Conservation (phyloP, 2,888 invertebrate genomes). For the Unio pictorum region DNA sequence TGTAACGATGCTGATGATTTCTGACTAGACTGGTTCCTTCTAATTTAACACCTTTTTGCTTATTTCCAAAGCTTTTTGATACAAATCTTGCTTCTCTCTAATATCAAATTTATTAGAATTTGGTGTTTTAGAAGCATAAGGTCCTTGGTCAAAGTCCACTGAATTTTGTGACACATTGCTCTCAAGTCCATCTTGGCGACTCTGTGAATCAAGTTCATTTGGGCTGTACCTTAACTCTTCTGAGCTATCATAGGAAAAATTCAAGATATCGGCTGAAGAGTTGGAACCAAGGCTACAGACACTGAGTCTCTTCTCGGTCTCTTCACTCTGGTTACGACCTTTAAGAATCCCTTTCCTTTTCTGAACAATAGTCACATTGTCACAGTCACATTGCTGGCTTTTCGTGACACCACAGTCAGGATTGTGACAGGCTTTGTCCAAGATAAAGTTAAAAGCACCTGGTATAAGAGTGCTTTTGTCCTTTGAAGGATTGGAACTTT, state of each 20-base stretch:
- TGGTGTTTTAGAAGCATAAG: slow-evolving; percentile 15
- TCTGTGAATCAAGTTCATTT: too few species aligned
- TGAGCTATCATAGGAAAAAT: slow-evolving; percentile 67
- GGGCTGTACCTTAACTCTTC: slow-evolving; percentile 40
- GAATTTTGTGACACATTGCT: too few species aligned
- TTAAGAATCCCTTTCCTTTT: slow-evolving; percentile 60
- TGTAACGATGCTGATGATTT: background rate
- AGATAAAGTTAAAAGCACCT: slow-evolving; percentile 3
- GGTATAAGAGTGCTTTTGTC: slow-evolving; percentile 10
- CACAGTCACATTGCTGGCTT: slow-evolving; percentile 5
- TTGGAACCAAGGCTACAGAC: slow-evolving; percentile 65
- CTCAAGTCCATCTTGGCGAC: too few species aligned
- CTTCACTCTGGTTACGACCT: slow-evolving; percentile 32
- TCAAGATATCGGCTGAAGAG: slow-evolving; percentile 67
- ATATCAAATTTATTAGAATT: slow-evolving; percentile 25
- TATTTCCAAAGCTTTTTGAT: slow-evolving; percentile 43
- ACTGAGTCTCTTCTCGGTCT: slow-evolving; percentile 61
- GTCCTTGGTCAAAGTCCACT: too few species aligned
- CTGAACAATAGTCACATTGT: slow-evolving; percentile 36
- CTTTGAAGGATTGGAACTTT: slow-evolving; percentile 7
- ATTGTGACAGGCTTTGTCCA: slow-evolving; percentile 1
- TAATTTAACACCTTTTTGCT: slow-evolving; percentile 25
- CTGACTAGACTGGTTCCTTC: background rate
- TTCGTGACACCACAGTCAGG: slow-evolving; percentile 21
- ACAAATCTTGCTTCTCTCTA: slow-evolving; percentile 41